Conservation (phyloP, 2,797 vertebrate genomes). For the Champsocephalus gunnari region DNA sequence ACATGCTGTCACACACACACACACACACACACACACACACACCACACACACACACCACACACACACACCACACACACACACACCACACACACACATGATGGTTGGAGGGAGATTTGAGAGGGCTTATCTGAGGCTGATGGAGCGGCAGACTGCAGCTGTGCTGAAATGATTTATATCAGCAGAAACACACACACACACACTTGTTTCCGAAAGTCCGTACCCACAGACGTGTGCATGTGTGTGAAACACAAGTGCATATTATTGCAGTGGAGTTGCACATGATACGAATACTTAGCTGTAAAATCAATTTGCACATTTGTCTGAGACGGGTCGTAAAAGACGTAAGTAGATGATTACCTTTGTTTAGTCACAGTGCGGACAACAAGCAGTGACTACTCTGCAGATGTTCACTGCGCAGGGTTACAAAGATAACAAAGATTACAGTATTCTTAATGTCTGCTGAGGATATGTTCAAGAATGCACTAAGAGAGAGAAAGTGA, state of each 20-base stretch:
- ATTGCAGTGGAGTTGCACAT: conserved; percentile 59
- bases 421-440: conserved; percentile 12
- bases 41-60: conserved; percentile 55
- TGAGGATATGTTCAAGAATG: neutral
- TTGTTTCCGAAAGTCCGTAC: conserved; percentile 51
- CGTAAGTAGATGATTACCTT: conserved; percentile 51
- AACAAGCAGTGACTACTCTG: conserved; percentile 13
- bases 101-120: conserved; percentile 85
- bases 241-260: conserved; percentile 63
- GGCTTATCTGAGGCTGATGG: conserved; percentile 85
- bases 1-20: conserved; percentile 59
- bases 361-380: conserved; percentile 48
- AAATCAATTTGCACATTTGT: conserved; percentile 75
- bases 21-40: conserved; percentile 19
- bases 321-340: conserved; percentile 51
- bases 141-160: conserved; percentile 82
- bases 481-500: too few relatives aligned
- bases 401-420: conserved; percentile 43
- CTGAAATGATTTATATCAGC: conserved; percentile 86
- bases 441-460: neutral
- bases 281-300: conserved; percentile 59
- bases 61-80: conserved; percentile 55
- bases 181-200: conserved; percentile 66
- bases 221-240: conserved; percentile 47
- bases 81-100: conserved; percentile 76